These are phyloP conservation scores for Tipula lateralis DNA, from an alignment of 2,888 invertebrate species.

Conservation along the genomic window DNA sequence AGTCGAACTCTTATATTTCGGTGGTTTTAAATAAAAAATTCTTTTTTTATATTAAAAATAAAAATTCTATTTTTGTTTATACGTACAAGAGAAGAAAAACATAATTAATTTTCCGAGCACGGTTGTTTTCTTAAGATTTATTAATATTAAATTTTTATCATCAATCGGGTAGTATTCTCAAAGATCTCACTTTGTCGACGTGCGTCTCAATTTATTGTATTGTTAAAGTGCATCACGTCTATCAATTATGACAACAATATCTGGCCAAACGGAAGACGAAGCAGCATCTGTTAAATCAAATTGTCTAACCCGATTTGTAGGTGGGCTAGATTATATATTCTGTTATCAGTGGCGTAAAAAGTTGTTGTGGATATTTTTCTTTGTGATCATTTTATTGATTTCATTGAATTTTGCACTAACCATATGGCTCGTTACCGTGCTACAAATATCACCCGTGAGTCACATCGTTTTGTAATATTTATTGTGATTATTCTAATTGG, in stretches of 20 bases:
- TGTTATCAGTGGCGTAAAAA: slow-evolving; percentile 24
- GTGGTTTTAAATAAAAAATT: neutral
- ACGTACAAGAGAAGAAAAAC: neutral
- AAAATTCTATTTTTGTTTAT: slow-evolving; percentile 14
- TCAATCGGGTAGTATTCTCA: neutral
- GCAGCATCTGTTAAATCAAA: neutral
- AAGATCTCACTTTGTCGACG: neutral
- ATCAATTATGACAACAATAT: neutral
- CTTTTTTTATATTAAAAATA: neutral
- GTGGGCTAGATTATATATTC: neutral
- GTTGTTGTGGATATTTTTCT: neutral
- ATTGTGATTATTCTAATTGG: neutral
- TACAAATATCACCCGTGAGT: slow-evolving; percentile 1
- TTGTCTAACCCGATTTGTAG: neutral
- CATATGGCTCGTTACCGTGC: neutral
- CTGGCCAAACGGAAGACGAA: neutral
- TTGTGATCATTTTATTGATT: neutral
- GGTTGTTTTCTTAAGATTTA: neutral
- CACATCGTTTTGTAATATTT: neutral
- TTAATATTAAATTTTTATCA: neutral
- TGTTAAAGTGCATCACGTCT: neutral
- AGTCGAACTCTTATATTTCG: neutral
- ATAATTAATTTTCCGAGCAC: slow-evolving; percentile 1
- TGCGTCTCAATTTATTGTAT: neutral
- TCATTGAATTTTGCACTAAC: neutral